A percentile compares a stretch with the other conserved stretches of the same genome.
phyloP scores from a whole-genome alignment of 2,113 vertebrate genomes.

The Lamprologus callipterus region DNA sequence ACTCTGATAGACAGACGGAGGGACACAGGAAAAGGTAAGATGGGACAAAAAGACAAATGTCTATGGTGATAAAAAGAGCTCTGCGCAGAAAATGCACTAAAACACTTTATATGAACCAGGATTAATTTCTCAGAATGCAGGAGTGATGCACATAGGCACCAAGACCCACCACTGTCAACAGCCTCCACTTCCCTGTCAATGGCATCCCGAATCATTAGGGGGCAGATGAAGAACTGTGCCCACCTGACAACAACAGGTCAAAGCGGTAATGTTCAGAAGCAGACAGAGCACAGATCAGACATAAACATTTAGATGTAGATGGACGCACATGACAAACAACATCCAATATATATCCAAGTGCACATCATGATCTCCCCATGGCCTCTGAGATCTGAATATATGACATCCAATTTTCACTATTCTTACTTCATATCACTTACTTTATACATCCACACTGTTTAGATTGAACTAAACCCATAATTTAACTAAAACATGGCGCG shows the following conservation, averaged over 20 bases:
- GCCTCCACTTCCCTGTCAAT: slow-evolving; percentile 96
- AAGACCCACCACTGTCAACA: slow-evolving; percentile 89
- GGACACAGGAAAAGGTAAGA: not conserved
- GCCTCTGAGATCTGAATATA: not conserved
- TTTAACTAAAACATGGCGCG: not conserved
- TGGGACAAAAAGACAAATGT: not conserved
- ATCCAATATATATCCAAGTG: not conserved
- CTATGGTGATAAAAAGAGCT: not conserved
- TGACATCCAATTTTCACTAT: not conserved
- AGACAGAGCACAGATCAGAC: not conserved
- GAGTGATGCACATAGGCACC: not conserved
- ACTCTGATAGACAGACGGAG: slow-evolving; percentile 72
- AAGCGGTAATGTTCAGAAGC: not conserved
- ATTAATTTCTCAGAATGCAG: not conserved
- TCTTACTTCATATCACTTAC: not conserved
- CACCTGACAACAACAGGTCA: slow-evolving; percentile 71
- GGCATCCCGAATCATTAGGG: slow-evolving; percentile 93
- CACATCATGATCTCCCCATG: not conserved
- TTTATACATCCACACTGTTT: not conserved
- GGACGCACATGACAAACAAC: not conserved
- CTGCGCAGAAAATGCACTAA: not conserved
- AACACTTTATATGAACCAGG: not conserved
- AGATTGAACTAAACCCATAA: not conserved
- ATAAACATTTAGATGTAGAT: not conserved
- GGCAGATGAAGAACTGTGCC: slow-evolving; percentile 97